Base-by-base conservation (phyloP, 2,113 vertebrate species). In the Cricetomys ansorgei region DNA sequence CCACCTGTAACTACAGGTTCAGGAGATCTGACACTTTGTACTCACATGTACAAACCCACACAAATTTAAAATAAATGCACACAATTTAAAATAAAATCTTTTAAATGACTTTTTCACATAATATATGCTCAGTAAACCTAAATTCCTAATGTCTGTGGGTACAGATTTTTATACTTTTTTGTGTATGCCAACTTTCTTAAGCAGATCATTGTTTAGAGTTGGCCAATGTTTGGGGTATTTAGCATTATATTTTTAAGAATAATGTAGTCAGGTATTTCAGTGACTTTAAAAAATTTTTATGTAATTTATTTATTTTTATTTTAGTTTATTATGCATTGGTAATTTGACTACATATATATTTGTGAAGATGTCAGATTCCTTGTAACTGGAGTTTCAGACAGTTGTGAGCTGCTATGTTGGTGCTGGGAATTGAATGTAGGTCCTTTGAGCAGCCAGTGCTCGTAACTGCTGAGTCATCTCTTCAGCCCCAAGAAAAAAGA, bases 101-200 rank as follows among this genome's bases (percentile, higher is more conserved):
- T 69, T 11, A 65, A 65, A 27, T 69, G 65, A 69, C 70, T 72
- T n/a, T 72, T 21, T 40, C 72, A 43, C 21, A 73, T 73, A 73
- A 8, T 64, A 13, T 62, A 43, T 53, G 34, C 5, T 69, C 29
- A 59, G 0, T 92, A 17, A 92, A 69, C 50, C 40, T 48, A 57
- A 37, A 37, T 73, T 64, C 31, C 34, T 40, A 70, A n/a, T 70
- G 50, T n/a, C 62, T 73, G 19, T 67, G n/a, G 55, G 9, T 43
- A 73, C 45, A 17, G 6, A 37, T 75, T 86, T 91, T 88, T 96
- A 80, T n/a, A 67, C 19, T 75, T 64, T 75, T 64, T 80, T 75
- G 91, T 91, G 81, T n/a, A 75, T 59, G 48, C 81, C 48, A 80
- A 45, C 81, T 94, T 91, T 45, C 91, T 88, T 88, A 34, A 48